These are phyloP conservation scores for Tenualosa ilisha DNA, from an alignment of 2,797 vertebrate genomes.

Conservation along the genomic window DNA sequence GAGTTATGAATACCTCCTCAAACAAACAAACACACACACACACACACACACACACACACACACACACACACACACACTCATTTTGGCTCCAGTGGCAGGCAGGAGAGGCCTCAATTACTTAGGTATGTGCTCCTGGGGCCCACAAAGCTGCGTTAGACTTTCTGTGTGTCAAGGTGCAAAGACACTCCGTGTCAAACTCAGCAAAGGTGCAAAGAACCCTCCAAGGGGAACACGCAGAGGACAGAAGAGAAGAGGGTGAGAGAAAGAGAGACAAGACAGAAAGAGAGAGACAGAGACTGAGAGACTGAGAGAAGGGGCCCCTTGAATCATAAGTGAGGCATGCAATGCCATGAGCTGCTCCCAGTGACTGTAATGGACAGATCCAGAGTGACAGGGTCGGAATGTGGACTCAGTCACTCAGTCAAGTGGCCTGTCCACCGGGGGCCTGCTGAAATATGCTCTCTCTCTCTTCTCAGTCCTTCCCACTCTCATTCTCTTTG, in stretches of 20 bases:
- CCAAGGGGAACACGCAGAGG: neutral
- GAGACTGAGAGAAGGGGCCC: neutral
- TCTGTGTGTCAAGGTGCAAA: slow-evolving; percentile 6
- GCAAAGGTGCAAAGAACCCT: neutral
- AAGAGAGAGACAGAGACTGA: neutral
- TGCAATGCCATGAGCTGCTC: neutral
- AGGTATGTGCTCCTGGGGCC: slow-evolving; percentile 49
- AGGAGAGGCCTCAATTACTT: slow-evolving; percentile 19
- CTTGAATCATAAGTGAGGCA: slow-evolving; percentile 12
- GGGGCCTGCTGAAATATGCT: slow-evolving; percentile 18
- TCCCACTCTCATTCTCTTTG: neutral
- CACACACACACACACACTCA: slow-evolving; percentile 56
- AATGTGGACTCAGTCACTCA: slow-evolving; percentile 48
- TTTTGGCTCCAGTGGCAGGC: slow-evolving; percentile 33
- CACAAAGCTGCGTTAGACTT: neutral
- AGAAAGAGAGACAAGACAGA: neutral
- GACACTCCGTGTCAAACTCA: neutral
- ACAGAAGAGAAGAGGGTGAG: neutral
- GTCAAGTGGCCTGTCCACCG: slow-evolving; percentile 36
- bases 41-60: slow-evolving; percentile 47
- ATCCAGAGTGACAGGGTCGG: slow-evolving; percentile 36
- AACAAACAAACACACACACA: slow-evolving; percentile 53
- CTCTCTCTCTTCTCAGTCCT: neutral
- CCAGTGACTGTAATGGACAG: neutral
- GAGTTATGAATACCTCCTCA: slow-evolving; percentile 54